phyloP scores from a whole-genome alignment of 2,113 vertebrate species.

The Mola mola region DNA sequence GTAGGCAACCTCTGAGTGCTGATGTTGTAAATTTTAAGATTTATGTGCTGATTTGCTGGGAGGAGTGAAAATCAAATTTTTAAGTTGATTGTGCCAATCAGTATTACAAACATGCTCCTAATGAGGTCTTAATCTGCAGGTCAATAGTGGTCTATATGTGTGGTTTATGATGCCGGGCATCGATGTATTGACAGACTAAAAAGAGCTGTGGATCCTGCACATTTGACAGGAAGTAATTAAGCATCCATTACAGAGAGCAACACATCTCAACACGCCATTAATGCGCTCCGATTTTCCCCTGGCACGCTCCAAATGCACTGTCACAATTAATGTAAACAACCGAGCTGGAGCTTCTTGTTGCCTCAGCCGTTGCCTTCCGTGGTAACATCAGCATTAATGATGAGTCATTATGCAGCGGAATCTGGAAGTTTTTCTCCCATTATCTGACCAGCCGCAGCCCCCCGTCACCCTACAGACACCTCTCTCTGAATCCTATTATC shows the following conservation, averaged over 20 bases:
- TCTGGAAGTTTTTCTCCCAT: conserved; percentile 61
- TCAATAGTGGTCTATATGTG: conserved; percentile 29
- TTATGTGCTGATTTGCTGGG: conserved; percentile 10
- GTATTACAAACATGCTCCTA: conserved; percentile 14
- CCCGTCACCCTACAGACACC: conserved; percentile 38
- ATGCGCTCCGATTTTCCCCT: conserved; percentile 36
- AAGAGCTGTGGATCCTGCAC: conserved; percentile 36
- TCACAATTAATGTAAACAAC: conserved; percentile 57
- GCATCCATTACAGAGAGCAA: conserved; percentile 48
- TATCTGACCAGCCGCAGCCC: conserved; percentile 53
- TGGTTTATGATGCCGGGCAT: conserved; percentile 31
- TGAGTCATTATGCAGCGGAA: conserved; percentile 68
- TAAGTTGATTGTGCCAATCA: conserved; percentile 1
- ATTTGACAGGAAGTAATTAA: conserved; percentile 68
- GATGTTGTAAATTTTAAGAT: conserved; percentile 7
- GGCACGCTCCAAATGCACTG: conserved; percentile 15
- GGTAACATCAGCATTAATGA: conserved; percentile 62
- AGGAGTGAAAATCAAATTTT: conserved; percentile 23
- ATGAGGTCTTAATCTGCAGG: conserved; percentile 17
- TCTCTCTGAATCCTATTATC: conserved; percentile 42
- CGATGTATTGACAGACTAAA: conserved; percentile 27
- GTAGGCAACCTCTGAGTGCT: too few relatives aligned
- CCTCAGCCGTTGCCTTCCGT: conserved; percentile 9
- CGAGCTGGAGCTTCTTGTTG: conserved; percentile 29
- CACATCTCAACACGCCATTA: conserved; percentile 45